Conservation (phyloP, 2,888 invertebrate species). For the Cataglyphis rosenhaueri region DNA sequence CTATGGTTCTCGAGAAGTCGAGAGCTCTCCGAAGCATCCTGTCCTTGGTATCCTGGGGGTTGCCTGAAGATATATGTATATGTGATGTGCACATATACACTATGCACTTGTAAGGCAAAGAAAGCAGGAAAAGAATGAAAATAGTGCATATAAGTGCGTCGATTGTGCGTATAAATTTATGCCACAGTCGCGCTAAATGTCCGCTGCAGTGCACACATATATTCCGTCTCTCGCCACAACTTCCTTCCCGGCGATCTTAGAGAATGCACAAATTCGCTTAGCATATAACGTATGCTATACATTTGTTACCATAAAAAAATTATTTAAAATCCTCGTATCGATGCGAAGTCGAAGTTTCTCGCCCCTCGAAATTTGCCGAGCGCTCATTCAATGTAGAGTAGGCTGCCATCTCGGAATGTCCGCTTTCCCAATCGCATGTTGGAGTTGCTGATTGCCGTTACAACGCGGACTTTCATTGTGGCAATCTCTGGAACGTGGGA, state of each 20-base stretch:
- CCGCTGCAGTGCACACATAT: conserved; percentile 75
- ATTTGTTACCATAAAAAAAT: conserved; percentile 30
- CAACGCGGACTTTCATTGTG: conserved; percentile 10
- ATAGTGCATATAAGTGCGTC: conserved; percentile 66
- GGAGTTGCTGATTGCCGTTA: conserved; percentile 41
- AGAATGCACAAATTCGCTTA: conserved; percentile 20
- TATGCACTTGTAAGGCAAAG: conserved; percentile 31
- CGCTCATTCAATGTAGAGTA: conserved; percentile 53
- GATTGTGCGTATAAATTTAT: conserved; percentile 79
- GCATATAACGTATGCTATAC: conserved; percentile 23
- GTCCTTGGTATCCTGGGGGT: conserved; percentile 18
- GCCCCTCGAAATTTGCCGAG: conserved; percentile 31
- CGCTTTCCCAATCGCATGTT: conserved; percentile 37
- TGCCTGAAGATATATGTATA: neutral
- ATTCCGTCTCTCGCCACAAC: conserved; percentile 21
- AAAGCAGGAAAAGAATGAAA: conserved; percentile 57
- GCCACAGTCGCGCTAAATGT: conserved; percentile 79
- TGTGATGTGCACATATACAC: conserved; percentile 22
- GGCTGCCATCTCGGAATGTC: conserved; percentile 45
- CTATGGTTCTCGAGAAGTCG: conserved; percentile 16
- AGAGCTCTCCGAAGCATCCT: neutral
- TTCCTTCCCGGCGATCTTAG: conserved; percentile 3
- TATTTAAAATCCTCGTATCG: conserved; percentile 15
- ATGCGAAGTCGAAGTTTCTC: neutral
- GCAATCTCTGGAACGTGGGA: conserved; percentile 18